Conservation (phyloP, 2,113 vertebrate genomes). For the Syngnathus typhle region DNA sequence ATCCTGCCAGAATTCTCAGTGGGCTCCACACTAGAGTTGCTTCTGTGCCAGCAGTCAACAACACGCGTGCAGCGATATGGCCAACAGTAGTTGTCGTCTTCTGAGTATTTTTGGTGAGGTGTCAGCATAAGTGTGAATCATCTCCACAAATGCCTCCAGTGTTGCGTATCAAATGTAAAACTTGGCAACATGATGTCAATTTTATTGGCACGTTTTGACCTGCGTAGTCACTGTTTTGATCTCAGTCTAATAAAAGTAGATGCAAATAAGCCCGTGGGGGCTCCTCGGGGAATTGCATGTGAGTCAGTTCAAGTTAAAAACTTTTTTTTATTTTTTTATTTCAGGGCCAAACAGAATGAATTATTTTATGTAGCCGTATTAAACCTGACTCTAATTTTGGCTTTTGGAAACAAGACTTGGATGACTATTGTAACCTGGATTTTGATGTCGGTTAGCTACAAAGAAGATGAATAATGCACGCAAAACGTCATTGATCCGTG, state of each 20-base stretch:
- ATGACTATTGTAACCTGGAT: not conserved
- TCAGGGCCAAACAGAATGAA: not conserved
- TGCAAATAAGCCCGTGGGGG: constrained; percentile 9
- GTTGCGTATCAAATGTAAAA: constrained; percentile 11
- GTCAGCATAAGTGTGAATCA: not conserved
- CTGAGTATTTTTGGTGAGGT: not conserved
- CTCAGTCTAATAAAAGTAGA: constrained; percentile 19
- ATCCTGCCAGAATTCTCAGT: constrained; percentile 1
- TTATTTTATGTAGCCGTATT: not conserved
- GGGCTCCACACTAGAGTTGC: not conserved
- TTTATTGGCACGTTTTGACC: constrained; percentile 20
- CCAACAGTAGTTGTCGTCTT: not conserved
- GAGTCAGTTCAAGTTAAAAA: not conserved
- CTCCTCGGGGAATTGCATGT: not conserved
- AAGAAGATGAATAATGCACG: not conserved
- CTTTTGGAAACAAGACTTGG: not conserved
- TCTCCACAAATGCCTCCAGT: constrained; percentile 19
- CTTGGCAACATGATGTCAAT: not conserved
- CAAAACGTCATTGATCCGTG: not conserved
- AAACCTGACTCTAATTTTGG: not conserved
- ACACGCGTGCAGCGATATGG: not conserved
- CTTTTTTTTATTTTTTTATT: not conserved
- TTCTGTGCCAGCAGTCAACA: not conserved
- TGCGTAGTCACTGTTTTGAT: constrained; percentile 10
- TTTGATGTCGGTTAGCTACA: not conserved